These are phyloP conservation scores for Paragorgia papillata DNA, from an alignment of 92 coral and sea anemone species.

Conservation along the genomic window DNA sequence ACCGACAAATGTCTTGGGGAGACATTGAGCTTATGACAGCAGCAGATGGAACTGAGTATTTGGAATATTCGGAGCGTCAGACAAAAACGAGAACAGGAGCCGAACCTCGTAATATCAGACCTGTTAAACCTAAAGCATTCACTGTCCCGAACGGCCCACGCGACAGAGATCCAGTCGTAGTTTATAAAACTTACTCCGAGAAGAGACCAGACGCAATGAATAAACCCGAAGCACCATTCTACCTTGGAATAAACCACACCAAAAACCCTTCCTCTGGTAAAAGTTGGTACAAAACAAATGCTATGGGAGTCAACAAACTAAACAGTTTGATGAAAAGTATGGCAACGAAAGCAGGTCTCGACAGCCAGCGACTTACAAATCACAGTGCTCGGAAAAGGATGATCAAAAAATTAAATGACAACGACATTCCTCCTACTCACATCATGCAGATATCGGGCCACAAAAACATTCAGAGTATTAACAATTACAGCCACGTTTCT, in stretches of 20 bases:
- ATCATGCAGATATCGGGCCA: constrained; percentile 58
- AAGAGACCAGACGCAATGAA: no score
- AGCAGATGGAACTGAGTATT: no score
- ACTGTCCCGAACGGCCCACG: no score
- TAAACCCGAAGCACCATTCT: no score
- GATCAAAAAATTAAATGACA: constrained; percentile 56
- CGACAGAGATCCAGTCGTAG: constrained; percentile 56
- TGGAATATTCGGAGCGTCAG: no score
- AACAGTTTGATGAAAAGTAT: constrained; percentile 50
- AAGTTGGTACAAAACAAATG: constrained; percentile 51
- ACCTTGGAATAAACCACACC: no score
- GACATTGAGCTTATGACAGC: no score
- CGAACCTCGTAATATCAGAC: no score
- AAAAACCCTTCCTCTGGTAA: constrained; percentile 42
- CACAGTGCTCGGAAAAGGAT: constrained; percentile 64
- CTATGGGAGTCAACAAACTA: no score
- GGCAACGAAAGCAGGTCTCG: constrained; percentile 44
- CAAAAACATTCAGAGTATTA: constrained; percentile 43
- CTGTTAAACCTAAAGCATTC: no score
- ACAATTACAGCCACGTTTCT: constrained; percentile 55
- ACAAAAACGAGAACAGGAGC: no score
- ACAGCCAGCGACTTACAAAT: constrained; percentile 49
- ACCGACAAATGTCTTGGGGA: constrained; percentile 33
- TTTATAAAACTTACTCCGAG: no score
- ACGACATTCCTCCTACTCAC: constrained; percentile 50